Percentiles rank a stretch among this genome's conserved stretches.
phyloP scores from a whole-genome alignment of 2,888 invertebrate genomes.

The Plebejus melissa region DNA sequence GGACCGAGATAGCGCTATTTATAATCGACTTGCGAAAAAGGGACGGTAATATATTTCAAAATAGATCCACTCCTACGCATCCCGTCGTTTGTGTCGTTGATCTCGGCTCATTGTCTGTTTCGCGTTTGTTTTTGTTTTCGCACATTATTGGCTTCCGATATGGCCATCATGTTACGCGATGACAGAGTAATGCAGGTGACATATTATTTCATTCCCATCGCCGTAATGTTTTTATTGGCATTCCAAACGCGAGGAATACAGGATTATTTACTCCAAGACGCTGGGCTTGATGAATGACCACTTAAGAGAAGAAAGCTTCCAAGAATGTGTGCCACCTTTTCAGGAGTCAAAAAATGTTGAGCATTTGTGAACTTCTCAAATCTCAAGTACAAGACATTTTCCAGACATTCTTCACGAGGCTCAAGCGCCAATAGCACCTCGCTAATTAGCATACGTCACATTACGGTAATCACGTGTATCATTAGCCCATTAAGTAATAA shows the following conservation, averaged over 20 bases:
- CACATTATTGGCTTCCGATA: constrained; percentile 29
- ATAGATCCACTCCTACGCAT: constrained; percentile 73
- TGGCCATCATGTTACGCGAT: constrained; percentile 11
- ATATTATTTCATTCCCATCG: neutral
- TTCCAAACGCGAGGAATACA: neutral
- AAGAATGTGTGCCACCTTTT: neutral
- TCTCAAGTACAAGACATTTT: neutral
- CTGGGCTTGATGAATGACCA: neutral
- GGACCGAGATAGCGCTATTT: constrained; percentile 44
- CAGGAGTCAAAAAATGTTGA: neutral
- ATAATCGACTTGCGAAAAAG: constrained; percentile 34
- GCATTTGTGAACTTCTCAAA: neutral
- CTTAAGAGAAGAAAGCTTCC: neutral
- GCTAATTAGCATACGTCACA: constrained; percentile 15
- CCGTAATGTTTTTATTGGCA: neutral
- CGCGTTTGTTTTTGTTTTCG: constrained; percentile 49
- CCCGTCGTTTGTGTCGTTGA: constrained; percentile 63
- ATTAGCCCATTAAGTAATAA: constrained; percentile 16
- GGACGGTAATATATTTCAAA: constrained; percentile 57
- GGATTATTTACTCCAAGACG: neutral
- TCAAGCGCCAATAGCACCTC: neutral
- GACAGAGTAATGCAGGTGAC: neutral
- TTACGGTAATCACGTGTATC: constrained; percentile 2
- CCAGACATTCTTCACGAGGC: constrained; percentile 5
- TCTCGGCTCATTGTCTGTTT: constrained; percentile 58